Evolutionary conservation across 1,140 invertebrate species (phyloP).

Genomic region (Drosophila varians): DNA sequence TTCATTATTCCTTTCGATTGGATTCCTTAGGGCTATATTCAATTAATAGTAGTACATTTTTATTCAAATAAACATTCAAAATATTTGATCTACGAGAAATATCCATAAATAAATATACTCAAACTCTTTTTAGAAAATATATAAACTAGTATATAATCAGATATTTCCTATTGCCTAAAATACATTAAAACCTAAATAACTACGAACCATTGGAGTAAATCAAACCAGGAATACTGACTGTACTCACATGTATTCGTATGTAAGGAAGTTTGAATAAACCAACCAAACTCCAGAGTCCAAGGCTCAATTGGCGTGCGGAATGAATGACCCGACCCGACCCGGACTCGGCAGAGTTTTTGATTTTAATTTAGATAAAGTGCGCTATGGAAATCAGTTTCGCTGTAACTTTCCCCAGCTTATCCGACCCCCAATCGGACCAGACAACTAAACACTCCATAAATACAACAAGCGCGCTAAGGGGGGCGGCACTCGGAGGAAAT

Average conservation of each 20-base stretch:
- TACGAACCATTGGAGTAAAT: no score
- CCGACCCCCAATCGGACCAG: slow-evolving; percentile 57
- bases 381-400: slow-evolving; percentile 72
- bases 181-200: no score
- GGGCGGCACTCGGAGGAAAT: not conserved
- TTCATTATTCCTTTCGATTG: no score
- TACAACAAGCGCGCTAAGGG: slow-evolving; percentile 26
- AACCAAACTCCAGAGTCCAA: slow-evolving; percentile 1
- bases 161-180: no score
- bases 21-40: no score
- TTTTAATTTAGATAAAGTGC: slow-evolving; percentile 80
- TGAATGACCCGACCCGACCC: slow-evolving; percentile 19
- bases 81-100: no score
- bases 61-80: no score
- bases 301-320: slow-evolving; percentile 45
- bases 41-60: no score
- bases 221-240: not conserved
- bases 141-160: no score
- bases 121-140: no score
- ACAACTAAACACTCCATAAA: slow-evolving; percentile 79
- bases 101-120: no score
- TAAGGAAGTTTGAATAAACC: not conserved
- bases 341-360: slow-evolving; percentile 55
- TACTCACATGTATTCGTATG: not conserved
- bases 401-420: slow-evolving; percentile 64